These are phyloP conservation scores for Linnaemya tessellans DNA, from an alignment of 2,888 invertebrate genomes.

Conservation along the genomic window DNA sequence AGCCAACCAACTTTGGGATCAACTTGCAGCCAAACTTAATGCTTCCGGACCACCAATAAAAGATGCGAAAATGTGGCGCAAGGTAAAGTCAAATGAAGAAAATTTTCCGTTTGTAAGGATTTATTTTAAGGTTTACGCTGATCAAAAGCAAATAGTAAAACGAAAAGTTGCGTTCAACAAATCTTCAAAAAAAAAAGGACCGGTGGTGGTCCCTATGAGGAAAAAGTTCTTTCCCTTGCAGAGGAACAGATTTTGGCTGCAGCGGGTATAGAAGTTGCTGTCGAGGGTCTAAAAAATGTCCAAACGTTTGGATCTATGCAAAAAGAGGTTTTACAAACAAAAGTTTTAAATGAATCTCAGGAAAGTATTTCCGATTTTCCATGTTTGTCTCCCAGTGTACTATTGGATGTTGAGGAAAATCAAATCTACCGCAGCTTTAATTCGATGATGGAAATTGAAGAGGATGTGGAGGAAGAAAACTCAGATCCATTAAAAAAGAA, in stretches of 20 bases:
- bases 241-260: conserved; percentile 28
- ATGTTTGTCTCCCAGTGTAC: not conserved
- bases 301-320: not conserved
- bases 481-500: not conserved
- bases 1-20: too few relatives aligned
- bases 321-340: not conserved
- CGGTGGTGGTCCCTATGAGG: conserved; percentile 28
- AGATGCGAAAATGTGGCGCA: too few relatives aligned
- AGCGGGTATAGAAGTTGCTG: too few relatives aligned
- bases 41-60: too few relatives aligned
- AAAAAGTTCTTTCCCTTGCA: conserved; percentile 21
- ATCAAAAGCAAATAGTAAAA: conserved; percentile 16
- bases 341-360: not conserved
- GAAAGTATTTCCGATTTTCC: not conserved
- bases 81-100: too few relatives aligned
- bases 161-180: conserved; percentile 23
- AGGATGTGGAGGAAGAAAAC: too few relatives aligned
- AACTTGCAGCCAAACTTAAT: too few relatives aligned
- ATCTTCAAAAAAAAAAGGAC: conserved; percentile 20
- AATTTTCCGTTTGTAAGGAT: too few relatives aligned
- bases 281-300: conserved; percentile 15
- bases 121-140: too few relatives aligned
- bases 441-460: not conserved
- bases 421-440: not conserved
- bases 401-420: not conserved